Conservation (phyloP, 2,888 invertebrate species). For the Anticlea derivata region DNA sequence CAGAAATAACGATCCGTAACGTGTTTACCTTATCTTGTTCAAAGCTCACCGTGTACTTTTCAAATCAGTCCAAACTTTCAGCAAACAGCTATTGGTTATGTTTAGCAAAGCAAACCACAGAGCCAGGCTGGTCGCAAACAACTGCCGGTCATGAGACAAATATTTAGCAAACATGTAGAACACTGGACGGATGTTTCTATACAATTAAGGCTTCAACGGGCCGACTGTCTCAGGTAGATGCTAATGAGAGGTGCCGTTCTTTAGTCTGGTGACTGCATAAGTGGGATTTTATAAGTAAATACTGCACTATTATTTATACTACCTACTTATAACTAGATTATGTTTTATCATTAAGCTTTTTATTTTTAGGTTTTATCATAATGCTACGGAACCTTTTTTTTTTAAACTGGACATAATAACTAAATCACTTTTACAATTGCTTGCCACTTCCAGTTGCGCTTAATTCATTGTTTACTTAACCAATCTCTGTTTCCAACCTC, state of each 20-base stretch:
- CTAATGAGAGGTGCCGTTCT: constrained; percentile 29
- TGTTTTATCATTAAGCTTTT: too few species aligned
- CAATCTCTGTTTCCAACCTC: too few species aligned
- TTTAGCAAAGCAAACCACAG: constrained; percentile 27
- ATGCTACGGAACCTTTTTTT: too few species aligned
- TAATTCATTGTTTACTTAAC: too few species aligned
- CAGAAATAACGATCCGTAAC: not conserved
- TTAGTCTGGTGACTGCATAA: constrained; percentile 5
- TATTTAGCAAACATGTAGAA: constrained; percentile 29
- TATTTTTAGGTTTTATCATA: too few species aligned
- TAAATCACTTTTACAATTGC: too few species aligned
- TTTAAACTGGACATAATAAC: too few species aligned
- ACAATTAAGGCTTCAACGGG: constrained; percentile 21
- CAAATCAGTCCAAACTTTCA: not conserved
- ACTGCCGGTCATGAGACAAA: constrained; percentile 27
- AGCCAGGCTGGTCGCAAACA: constrained; percentile 28
- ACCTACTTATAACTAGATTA: too few species aligned
- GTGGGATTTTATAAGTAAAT: not conserved
- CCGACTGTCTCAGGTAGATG: constrained; percentile 25
- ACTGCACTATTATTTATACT: too few species aligned
- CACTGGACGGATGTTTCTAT: constrained; percentile 22
- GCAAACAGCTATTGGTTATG: not conserved
- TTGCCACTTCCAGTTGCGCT: too few species aligned
- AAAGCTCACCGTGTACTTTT: not conserved
- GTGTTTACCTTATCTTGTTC: not conserved